These are phyloP conservation scores for Rhodophaea formosa DNA, from an alignment of 2,888 invertebrate species.

Conservation along the genomic window DNA sequence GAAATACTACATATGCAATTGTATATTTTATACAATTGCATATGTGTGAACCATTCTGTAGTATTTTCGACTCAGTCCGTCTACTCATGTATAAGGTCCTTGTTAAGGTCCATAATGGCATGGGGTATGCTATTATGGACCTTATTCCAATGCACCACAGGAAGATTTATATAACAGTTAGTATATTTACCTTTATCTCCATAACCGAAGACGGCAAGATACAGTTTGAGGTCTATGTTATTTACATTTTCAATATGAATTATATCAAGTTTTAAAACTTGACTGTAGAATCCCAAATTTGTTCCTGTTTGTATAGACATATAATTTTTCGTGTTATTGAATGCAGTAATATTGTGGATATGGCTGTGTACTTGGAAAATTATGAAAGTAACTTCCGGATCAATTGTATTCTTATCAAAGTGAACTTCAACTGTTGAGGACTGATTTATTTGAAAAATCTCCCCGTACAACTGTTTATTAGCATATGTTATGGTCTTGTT, in stretches of 20 bases:
- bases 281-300: constrained; percentile 81
- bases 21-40: too few species aligned
- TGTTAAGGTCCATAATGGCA: too few species aligned
- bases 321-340: constrained; percentile 50
- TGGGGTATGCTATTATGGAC: too few species aligned
- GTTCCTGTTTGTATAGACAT: constrained; percentile 76
- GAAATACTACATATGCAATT: too few species aligned
- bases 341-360: constrained; percentile 78
- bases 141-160: too few species aligned
- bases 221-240: constrained; percentile 48
- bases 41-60: too few species aligned
- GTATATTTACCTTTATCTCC: constrained; percentile 60
- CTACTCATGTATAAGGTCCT: too few species aligned
- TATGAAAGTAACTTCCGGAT: constrained; percentile 74
- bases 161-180: neutral
- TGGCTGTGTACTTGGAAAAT: constrained; percentile 85
- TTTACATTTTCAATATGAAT: constrained; percentile 73
- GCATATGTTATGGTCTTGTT: constrained; percentile 44
- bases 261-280: constrained; percentile 39
- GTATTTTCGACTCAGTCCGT: too few species aligned
- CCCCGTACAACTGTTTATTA: constrained; percentile 56
- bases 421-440: constrained; percentile 54
- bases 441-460: constrained; percentile 43
- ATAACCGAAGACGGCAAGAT: constrained; percentile 80
- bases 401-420: constrained; percentile 56